phyloP scores from a whole-genome alignment of 2,797 vertebrate species.

The Ceyx erithaca region DNA sequence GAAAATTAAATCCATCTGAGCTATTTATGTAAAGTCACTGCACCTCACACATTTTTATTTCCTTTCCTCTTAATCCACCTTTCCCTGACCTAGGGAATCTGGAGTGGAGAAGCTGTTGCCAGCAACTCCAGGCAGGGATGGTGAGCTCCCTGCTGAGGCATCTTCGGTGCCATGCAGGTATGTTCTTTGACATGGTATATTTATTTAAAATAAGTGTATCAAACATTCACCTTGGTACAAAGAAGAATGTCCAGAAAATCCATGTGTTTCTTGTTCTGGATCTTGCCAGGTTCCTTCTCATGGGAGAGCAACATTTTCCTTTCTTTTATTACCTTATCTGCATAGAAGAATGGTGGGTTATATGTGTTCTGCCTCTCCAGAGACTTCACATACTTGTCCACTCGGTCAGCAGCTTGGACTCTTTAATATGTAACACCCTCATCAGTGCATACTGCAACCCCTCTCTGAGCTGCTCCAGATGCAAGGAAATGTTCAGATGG shows the following conservation, averaged over 20 bases:
- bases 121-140: background rate
- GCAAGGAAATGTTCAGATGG: background rate
- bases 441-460: background rate
- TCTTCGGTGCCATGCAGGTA: fast-evolving
- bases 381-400: fast-evolving
- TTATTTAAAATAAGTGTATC: background rate
- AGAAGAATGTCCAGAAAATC: constrained; percentile 94
- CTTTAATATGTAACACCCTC: background rate
- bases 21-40: background rate
- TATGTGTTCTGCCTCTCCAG: background rate
- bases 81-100: background rate
- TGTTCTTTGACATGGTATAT: background rate
- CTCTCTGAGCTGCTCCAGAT: background rate
- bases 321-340: constrained; percentile 85
- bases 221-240: constrained; percentile 80
- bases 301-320: constrained; percentile 80
- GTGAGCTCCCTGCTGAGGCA: background rate
- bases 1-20: background rate
- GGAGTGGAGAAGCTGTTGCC: background rate
- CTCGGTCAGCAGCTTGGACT: background rate
- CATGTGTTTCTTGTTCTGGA: constrained; percentile 82
- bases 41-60: background rate
- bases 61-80: background rate
- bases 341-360: background rate
- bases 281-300: constrained; percentile 72